These are phyloP conservation scores for Tympanoctomys barrerae DNA, from an alignment of 2,797 vertebrate genomes.

Conservation along the genomic window DNA sequence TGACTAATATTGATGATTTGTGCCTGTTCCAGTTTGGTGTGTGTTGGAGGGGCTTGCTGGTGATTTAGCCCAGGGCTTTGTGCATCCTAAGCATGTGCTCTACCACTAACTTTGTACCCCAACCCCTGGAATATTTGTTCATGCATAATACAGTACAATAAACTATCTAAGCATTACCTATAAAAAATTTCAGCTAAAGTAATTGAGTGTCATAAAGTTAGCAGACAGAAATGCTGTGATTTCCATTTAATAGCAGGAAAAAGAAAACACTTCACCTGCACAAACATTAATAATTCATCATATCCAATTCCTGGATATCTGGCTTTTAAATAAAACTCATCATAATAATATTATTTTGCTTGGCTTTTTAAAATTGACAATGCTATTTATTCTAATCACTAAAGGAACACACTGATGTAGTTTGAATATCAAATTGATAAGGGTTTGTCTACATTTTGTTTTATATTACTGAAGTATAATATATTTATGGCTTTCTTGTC, in stretches of 20 bases:
- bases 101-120: not conserved
- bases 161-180: slow-evolving; percentile 19
- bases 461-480: not conserved
- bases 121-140: slow-evolving; percentile 7
- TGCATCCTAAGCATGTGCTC: not conserved
- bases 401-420: slow-evolving; percentile 34
- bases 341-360: slow-evolving; percentile 61
- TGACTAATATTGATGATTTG: not conserved
- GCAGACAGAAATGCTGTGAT: slow-evolving; percentile 52
- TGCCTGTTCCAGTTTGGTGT: not conserved
- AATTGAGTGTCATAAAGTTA: slow-evolving; percentile 46
- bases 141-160: slow-evolving; percentile 29
- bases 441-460: slow-evolving; percentile 43
- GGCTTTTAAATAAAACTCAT: slow-evolving; percentile 73
- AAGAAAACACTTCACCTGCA: slow-evolving; percentile 71
- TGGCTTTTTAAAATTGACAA: slow-evolving; percentile 26
- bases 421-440: slow-evolving; percentile 54
- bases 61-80: not conserved
- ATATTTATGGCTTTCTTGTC: not conserved
- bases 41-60: not conserved
- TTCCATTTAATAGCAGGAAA: slow-evolving; percentile 64
- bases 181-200: slow-evolving; percentile 61
- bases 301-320: slow-evolving; percentile 74
- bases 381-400: slow-evolving; percentile 55
- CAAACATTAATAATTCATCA: slow-evolving; percentile 75